These are phyloP conservation scores for Pachyuromys duprasi DNA, from an alignment of 2,797 vertebrate species.

Conservation along the genomic window DNA sequence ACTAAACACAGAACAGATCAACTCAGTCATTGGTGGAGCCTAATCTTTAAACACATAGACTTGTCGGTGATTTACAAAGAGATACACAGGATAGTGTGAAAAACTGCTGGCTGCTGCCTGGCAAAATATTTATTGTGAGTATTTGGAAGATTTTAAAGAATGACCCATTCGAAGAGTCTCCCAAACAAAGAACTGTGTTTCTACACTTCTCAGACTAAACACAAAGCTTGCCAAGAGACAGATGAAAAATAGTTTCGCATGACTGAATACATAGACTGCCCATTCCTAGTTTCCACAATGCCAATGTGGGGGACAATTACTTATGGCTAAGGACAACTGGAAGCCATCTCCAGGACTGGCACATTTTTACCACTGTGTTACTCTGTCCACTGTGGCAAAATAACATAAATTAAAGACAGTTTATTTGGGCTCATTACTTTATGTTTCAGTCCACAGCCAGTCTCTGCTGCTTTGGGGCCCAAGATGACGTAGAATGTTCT, in stretches of 20 bases:
- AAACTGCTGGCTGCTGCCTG: constrained; percentile 57
- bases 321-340: constrained; percentile 21
- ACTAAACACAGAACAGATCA: constrained; percentile 58
- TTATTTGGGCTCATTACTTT: too few relatives aligned
- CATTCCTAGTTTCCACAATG: constrained; percentile 66
- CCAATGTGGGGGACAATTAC: constrained; percentile 13
- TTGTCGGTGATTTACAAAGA: constrained; percentile 78
- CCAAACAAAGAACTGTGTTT: constrained; percentile 44
- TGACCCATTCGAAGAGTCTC: constrained; percentile 60
- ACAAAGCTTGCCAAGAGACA: constrained; percentile 68
- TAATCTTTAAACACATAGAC: constrained; percentile 75
- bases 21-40: constrained; percentile 60
- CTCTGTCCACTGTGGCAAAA: neutral
- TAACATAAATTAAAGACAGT: neutral
- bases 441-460: neutral
- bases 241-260: neutral
- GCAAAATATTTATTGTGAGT: constrained; percentile 82
- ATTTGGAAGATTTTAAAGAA: constrained; percentile 69
- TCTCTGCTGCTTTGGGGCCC: neutral
- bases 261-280: neutral
- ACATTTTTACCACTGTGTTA: neutral
- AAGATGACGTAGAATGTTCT: too few relatives aligned
- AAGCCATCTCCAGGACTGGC: constrained; percentile 9
- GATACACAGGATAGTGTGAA: constrained; percentile 66
- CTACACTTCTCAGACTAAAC: constrained; percentile 81